Conservation (phyloP, 2,888 invertebrate genomes). For the Rhagonycha fulva region DNA sequence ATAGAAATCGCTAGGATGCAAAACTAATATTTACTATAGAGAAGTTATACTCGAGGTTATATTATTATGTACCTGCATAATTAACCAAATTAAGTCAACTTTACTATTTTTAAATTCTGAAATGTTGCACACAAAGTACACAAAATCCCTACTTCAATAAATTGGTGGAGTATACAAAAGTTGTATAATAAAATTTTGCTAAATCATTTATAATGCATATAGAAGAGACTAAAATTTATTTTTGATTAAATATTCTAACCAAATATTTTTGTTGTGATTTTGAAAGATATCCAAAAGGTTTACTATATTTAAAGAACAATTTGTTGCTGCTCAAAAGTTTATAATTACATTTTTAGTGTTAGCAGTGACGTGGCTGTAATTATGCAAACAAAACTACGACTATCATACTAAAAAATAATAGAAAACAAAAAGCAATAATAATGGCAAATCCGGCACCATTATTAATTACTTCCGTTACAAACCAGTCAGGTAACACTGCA, state of each 20-base stretch:
- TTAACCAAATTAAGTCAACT: too few species aligned
- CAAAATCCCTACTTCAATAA: too few species aligned
- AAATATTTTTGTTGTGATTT: neutral
- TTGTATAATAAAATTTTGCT: too few species aligned
- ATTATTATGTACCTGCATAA: too few species aligned
- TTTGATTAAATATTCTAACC: too few species aligned
- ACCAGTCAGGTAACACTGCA: neutral
- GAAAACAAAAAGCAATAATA: neutral
- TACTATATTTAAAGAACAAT: neutral
- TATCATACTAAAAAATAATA: neutral
- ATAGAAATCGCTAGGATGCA: too few species aligned
- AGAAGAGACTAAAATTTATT: neutral
- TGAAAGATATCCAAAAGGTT: neutral
- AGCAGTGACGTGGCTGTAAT: neutral
- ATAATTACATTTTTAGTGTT: neutral
- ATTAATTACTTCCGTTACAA: neutral
- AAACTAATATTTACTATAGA: too few species aligned
- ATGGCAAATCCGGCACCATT: neutral
- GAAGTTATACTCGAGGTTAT: too few species aligned
- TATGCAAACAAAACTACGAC: neutral
- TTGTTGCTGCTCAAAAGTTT: neutral
- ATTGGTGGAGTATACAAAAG: too few species aligned
- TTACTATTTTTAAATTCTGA: too few species aligned
- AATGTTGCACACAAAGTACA: too few species aligned
- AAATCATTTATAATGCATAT: too few species aligned